phyloP scores from a whole-genome alignment of 2,113 vertebrate genomes.

The Parotia lawesii region DNA sequence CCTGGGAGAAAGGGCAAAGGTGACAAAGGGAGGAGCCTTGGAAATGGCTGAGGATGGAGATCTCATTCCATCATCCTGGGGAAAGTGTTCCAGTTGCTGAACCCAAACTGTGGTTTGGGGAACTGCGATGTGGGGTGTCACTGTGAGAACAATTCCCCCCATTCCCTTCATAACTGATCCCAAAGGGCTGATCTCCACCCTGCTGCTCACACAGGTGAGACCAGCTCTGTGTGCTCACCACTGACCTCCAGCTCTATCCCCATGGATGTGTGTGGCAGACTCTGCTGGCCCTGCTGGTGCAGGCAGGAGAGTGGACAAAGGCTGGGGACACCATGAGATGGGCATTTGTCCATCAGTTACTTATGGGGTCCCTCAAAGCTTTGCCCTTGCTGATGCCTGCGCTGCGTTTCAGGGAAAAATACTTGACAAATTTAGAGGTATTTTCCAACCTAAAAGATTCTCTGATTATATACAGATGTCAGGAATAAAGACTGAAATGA shows the following conservation, averaged over 20 bases:
- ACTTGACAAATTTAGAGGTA: not conserved
- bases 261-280: accelerated
- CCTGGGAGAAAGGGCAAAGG: not conserved
- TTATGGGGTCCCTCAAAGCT: not conserved
- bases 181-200: not conserved
- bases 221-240: accelerated
- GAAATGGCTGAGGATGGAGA: not conserved
- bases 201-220: not conserved
- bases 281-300: not conserved
- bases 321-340: not conserved
- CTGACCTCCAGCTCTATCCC: not conserved
- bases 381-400: accelerated
- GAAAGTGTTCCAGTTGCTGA: not conserved
- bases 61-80: not conserved
- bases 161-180: not conserved
- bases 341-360: not conserved
- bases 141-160: not conserved
- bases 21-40: not conserved
- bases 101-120: not conserved
- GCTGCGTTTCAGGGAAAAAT: accelerated
- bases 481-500: slow-evolving; percentile 13
- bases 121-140: not conserved
- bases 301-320: not conserved
- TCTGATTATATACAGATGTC: not conserved
- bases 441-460: not conserved